These are phyloP conservation scores for Platalea minor DNA, from an alignment of 2,797 vertebrate species.

Conservation along the genomic window DNA sequence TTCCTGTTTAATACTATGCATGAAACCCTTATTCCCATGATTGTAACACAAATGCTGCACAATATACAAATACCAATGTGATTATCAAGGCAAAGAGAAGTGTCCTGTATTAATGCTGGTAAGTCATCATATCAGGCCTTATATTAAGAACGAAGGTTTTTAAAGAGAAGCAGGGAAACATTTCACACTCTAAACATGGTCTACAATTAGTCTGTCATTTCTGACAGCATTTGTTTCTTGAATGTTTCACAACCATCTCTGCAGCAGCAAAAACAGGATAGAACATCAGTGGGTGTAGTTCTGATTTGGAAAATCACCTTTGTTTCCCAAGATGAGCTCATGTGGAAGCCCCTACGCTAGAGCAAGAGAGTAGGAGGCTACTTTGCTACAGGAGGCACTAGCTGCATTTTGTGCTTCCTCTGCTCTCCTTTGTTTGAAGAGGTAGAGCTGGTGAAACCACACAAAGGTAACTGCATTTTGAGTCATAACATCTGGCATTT, in stretches of 20 bases:
- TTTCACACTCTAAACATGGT: not conserved
- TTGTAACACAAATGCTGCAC: not conserved
- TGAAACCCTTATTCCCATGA: not conserved
- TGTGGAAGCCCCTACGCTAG: rapidly evolving
- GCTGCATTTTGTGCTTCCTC: not conserved
- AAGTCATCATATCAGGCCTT: not conserved
- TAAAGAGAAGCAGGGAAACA: not conserved
- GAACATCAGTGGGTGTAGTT: not conserved
- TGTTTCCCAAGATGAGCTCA: not conserved
- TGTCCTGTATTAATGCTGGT: rapidly evolving
- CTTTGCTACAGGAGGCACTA: too few relatives aligned
- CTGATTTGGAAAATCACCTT: not conserved
- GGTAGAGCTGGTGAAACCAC: not conserved
- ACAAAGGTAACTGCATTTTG: not conserved
- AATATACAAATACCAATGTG: not conserved
- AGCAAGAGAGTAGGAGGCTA: too few relatives aligned
- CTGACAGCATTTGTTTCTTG: not conserved
- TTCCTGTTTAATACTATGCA: not conserved
- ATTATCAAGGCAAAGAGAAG: not conserved
- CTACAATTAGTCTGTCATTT: not conserved
- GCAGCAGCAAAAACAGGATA: not conserved
- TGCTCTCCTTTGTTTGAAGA: rapidly evolving
- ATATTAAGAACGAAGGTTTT: not conserved
- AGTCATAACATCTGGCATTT: not conserved
- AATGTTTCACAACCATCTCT: not conserved